Base-by-base conservation (phyloP, 1,140 invertebrate genomes). In the Sipha flava region DNA sequence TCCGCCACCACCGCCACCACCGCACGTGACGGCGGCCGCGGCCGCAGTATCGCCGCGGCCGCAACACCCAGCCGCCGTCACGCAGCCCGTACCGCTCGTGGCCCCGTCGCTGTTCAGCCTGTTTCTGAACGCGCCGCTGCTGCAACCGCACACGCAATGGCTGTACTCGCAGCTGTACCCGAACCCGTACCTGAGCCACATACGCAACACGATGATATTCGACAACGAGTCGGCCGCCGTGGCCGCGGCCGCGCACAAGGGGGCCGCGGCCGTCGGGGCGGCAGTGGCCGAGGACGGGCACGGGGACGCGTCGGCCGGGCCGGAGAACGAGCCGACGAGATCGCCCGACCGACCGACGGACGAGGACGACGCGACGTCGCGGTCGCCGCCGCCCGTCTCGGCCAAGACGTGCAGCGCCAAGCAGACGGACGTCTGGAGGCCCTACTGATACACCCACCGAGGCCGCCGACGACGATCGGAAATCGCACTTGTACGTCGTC, bases 121-220 rank as follows among this genome's bases (percentile, higher is more conserved):
- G 49, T 92, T 92, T 83, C 85, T 92, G 31, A 91, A 92, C 83
- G 88, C 90, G 4, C 90, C 91, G 0, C 85, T 92, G 10, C 83
- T 92, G 49, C 90, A 90, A n/a, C 90, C 90, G 3, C 90, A 91
- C 1, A 90, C 90, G 43, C 91, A 91, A 75, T 92, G 91, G 91
- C 85, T 92, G 1, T 92, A 92, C 83, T 90, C 90, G 0, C 91
- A 92, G 82, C 86, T 92, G 2, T 92, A 92, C 82, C 86, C 81
- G 10, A 82, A 82, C 37, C 79, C 83, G 31, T 83, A 80, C 54
- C 80, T 80, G 26, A 77, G 52, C 54, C 81, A 54, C n/a, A 81
- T 37, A 31, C 54, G 79, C 4, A 80, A 75, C 64, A 72, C 80
- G 62, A 68, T 75, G 79, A 29, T 80, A 66, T 68, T 81, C 79